Base-by-base conservation (phyloP, 1,140 invertebrate species). In the Drosophila navojoa region DNA sequence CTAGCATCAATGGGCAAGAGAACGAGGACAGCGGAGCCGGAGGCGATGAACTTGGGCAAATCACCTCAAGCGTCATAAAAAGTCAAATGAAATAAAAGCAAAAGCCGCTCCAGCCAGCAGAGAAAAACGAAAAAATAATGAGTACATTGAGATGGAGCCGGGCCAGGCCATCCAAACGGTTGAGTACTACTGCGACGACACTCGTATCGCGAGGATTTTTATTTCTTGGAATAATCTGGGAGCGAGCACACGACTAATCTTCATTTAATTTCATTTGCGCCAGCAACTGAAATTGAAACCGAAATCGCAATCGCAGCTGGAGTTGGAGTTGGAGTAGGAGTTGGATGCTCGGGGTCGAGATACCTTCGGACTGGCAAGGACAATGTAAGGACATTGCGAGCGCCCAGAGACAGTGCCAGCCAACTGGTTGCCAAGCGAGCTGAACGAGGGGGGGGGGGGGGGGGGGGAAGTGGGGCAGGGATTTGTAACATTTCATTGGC, bases 201-300 rank as follows among this genome's bases (percentile, higher is more conserved):
- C 42, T 71, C 38, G 64, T 70, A 66, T 72, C 68, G 68, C 66
- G 52, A 55, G 71, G 84, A 89, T 84, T 89, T 89, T 89, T 89
- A 89, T 89, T 89, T 89, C 79, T 89, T 73, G 84, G 84, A 89
- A 89, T 89, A 89, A 89, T 89, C 84, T 89, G 68, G 54, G 5
- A 75, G 80, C 76, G 71, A 82, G 82, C 82, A 89, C 82, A 89
- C 84, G 84, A 89, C 84, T 89, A 89, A 89, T 89, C 84, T 89
- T 84, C 84, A 79, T 89, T 89, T 89, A 89, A 89, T 89, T 89
- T 89, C 84, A 89, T 89, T 89, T 90, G 85, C 85, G 74, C 80
- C 79, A 85, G 69, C 68, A 66, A 73, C 82, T 68, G 82, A 82
- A 84, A 82, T 79, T 77, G 80, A 86, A 86, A 86, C 81, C 78